phyloP scores from a whole-genome alignment of 2,797 vertebrate genomes.

The Delichon dasypus region DNA sequence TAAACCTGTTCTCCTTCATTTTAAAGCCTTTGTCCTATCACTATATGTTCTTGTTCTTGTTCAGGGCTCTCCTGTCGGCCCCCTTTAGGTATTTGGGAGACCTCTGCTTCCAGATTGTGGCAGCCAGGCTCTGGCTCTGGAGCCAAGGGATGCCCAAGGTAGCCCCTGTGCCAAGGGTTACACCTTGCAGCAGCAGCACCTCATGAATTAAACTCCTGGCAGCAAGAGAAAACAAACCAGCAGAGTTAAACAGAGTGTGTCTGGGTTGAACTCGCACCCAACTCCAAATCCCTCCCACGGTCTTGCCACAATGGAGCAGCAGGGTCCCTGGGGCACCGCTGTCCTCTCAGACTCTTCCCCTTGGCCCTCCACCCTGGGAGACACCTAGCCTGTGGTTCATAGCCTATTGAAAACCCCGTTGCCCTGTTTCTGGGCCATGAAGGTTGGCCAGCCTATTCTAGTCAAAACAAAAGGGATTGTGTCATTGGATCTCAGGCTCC shows the following conservation, averaged over 20 bases:
- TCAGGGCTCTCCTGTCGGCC: background rate
- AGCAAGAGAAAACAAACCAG: background rate
- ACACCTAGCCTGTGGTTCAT: background rate
- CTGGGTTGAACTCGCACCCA: background rate
- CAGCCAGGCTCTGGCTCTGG: background rate
- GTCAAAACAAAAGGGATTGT: constrained; percentile 4
- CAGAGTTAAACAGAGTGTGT: background rate
- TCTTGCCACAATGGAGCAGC: background rate
- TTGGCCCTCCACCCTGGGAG: background rate
- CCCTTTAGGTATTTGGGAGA: background rate
- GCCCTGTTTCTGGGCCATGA: background rate
- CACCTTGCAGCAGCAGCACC: rapidly evolving
- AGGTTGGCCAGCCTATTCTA: constrained; percentile 34
- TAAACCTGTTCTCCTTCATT: background rate
- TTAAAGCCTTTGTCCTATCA: background rate
- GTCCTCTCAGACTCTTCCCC: background rate
- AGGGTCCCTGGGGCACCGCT: rapidly evolving
- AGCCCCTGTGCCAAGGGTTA: background rate
- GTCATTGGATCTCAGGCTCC: background rate
- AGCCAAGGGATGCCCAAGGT: background rate
- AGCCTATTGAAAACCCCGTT: background rate
- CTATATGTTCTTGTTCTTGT: background rate
- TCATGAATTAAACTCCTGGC: background rate
- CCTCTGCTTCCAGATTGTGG: background rate
- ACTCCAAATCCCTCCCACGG: background rate